Percentiles rank a stretch among this genome's conserved stretches.
Evolutionary conservation across 30 jellyfish, hydroid and myxozoan genomes (phyloP).

Genomic region (Pelagia noctiluca): DNA sequence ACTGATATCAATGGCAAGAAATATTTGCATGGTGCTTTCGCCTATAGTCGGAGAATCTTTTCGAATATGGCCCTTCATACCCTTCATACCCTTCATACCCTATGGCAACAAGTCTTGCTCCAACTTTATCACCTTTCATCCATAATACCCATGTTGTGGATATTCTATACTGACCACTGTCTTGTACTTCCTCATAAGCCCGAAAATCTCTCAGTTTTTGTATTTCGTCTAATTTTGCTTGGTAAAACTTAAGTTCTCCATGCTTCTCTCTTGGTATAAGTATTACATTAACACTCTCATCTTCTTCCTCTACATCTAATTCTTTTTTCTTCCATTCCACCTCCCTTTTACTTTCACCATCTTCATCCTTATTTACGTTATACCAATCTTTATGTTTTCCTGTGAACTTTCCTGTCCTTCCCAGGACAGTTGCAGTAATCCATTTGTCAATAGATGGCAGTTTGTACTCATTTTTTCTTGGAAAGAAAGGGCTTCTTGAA

Average conservation of each 20-base stretch:
- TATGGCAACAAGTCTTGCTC: neutral
- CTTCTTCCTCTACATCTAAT: too few species aligned
- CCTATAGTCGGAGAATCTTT: conserved; percentile 30
- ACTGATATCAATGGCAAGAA: neutral
- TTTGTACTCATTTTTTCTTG: too few species aligned
- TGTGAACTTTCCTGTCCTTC: neutral
- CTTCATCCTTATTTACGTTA: neutral
- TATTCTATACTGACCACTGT: neutral
- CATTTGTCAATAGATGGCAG: neutral
- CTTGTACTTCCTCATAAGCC: neutral
- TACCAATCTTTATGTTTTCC: neutral
- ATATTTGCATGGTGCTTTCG: conserved; percentile 11
- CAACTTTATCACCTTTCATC: neutral
- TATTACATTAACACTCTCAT: too few species aligned
- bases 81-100: conserved; percentile 10
- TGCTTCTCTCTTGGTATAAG: too few species aligned
- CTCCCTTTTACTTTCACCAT: conserved; percentile 8
- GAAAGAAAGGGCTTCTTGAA: too few species aligned
- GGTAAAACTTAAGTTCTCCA: neutral
- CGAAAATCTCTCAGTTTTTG: neutral
- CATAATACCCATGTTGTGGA: neutral
- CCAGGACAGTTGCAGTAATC: neutral
- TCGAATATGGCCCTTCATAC: neutral
- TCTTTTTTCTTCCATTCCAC: too few species aligned
- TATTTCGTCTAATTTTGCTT: neutral